Base-by-base conservation (phyloP, 2,797 vertebrate species). In the Lateolabrax maculatus region DNA sequence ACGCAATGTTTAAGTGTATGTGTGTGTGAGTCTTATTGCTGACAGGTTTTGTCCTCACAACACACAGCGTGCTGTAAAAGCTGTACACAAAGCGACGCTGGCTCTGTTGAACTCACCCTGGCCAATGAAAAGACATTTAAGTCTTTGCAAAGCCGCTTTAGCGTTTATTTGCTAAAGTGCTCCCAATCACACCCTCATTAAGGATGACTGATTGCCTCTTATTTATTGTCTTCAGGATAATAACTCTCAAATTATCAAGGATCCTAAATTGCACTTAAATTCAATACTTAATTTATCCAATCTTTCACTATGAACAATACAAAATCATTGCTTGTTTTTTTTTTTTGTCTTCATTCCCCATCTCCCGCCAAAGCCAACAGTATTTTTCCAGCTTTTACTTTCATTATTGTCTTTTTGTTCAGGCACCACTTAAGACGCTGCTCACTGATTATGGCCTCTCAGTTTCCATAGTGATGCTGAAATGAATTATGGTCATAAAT, bases 381-480 rank as follows among this genome's bases (percentile, higher is more conserved):
- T 68, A 41, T 68, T 81, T 90, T 85, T 72, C 46, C 9, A 75
- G 74, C 36, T 66, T 84, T 82, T 81, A 69, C 67, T 80, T 85
- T 90, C 84, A 87, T 87, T 89, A 88, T 43, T 62, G 51, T 75
- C 71, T 82, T 85, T 91, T 89, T 87, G 85, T 88, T 84, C 83
- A 70, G 79, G 82, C 68, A 27, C 80, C 86, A 86, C 88, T 92
- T 75, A 84, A 43, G 63, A 44, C 3, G 25, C 75, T 18, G 44
- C 65, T 67, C 34, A 2, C 66, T 92, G 85, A 93, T 91, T 91
- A 83, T 71, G 77, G 62, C 74, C 88, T 88, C 89, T 90, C 84
- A 77, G 92, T 94, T 92, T 88, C 93, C 91, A 92, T 92, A 89
- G 90, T 68, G 84, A 94, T 76, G 79, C 63, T 69, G 87, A 71